These are phyloP conservation scores for Cantharis flavilabris DNA, from an alignment of 2,888 invertebrate species.

Conservation along the genomic window DNA sequence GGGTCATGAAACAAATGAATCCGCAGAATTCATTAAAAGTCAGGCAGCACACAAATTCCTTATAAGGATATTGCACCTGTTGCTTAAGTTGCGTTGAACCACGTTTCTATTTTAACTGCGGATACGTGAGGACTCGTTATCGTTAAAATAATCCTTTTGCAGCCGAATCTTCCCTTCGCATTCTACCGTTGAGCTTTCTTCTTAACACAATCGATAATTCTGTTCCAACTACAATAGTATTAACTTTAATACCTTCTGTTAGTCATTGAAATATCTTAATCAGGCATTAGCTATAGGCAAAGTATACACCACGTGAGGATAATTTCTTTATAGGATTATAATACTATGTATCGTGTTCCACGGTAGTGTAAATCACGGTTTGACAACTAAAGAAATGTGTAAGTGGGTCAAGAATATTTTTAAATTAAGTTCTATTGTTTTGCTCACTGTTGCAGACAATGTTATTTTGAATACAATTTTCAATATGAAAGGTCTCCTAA, in stretches of 20 bases:
- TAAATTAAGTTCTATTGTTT: background rate
- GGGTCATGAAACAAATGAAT: background rate
- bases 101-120: constrained; percentile 26
- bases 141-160: constrained; percentile 17
- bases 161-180: background rate
- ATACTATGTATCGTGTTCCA: background rate
- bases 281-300: background rate
- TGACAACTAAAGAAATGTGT: background rate
- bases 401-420: background rate
- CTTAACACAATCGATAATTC: background rate
- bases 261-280: background rate
- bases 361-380: background rate
- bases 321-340: background rate
- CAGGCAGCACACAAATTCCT: constrained; percentile 22
- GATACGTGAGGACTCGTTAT: constrained; percentile 28
- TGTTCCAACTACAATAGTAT: background rate
- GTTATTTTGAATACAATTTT: background rate
- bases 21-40: constrained; percentile 14
- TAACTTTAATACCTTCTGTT: background rate
- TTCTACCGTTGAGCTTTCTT: background rate
- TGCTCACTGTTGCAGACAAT: background rate
- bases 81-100: constrained; percentile 24
- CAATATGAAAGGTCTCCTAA: background rate
- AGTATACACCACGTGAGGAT: no score
- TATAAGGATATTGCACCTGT: constrained; percentile 30